Conservation (phyloP, 2,888 invertebrate species). For the Ypsolopha scabrella region DNA sequence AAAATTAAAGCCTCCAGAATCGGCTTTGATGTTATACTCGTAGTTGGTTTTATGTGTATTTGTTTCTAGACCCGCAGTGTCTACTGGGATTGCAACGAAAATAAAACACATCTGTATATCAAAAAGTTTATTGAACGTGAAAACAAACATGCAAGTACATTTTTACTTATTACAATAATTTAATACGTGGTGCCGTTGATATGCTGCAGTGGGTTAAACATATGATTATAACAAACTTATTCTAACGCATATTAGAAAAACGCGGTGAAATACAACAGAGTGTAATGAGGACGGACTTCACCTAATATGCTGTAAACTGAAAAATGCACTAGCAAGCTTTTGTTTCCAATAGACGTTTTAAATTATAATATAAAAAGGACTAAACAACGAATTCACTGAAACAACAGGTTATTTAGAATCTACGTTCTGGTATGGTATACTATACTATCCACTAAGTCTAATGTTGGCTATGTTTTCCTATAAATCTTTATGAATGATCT, state of each 20-base stretch:
- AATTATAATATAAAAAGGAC: slow-evolving; percentile 11
- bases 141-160: slow-evolving; percentile 66
- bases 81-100: not conserved
- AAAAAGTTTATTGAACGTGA: slow-evolving; percentile 50
- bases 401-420: slow-evolving; percentile 16
- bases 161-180: slow-evolving; percentile 42
- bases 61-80: no score
- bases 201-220: slow-evolving; percentile 54
- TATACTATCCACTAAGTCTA: not conserved
- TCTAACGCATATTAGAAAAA: slow-evolving; percentile 20
- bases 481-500: slow-evolving; percentile 13
- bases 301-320: slow-evolving; percentile 1
- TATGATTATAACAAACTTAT: slow-evolving; percentile 27
- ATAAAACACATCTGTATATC: slow-evolving; percentile 17
- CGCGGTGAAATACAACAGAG: slow-evolving; percentile 20
- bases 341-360: slow-evolving; percentile 14
- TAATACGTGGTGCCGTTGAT: slow-evolving; percentile 39
- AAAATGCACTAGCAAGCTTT: slow-evolving; percentile 29
- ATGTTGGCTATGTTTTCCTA: not conserved
- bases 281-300: slow-evolving; percentile 38
- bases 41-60: no score
- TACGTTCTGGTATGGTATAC: not conserved
- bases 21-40: no score
- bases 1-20: no score
- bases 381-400: slow-evolving; percentile 10